A percentile compares a stretch with the other conserved stretches of the same genome.
Evolutionary conservation across 2,113 vertebrate species (phyloP).

Genomic region (Chionodraco myersi): DNA sequence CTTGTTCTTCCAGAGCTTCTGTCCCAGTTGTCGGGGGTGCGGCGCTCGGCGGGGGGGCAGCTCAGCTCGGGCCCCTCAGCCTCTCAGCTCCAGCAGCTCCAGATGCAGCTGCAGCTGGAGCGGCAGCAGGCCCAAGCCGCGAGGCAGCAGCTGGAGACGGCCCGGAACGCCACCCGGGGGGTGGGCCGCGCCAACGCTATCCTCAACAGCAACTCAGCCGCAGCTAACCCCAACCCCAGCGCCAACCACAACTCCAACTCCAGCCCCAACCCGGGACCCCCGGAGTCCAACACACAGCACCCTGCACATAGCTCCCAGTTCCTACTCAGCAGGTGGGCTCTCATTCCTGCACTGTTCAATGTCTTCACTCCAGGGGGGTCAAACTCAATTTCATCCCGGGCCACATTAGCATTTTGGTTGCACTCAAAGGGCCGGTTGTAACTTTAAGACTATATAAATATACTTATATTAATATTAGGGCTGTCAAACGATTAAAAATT

Average conservation of each 20-base stretch:
- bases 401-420: too few relatives aligned
- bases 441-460: too few relatives aligned
- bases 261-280: conserved; percentile 73
- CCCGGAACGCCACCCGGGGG: conserved; percentile 91
- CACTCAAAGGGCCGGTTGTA: too few relatives aligned
- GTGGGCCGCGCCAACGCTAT: conserved; percentile 91
- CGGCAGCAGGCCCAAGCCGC: conserved; percentile 97
- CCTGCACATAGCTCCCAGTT: conserved; percentile 93
- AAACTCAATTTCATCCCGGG: too few relatives aligned
- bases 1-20: conserved; percentile 89
- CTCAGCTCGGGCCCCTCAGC: conserved; percentile 97
- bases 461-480: too few relatives aligned
- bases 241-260: conserved; percentile 91
- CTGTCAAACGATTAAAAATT: too few relatives aligned
- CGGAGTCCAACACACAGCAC: conserved; percentile 70
- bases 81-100: conserved; percentile 97
- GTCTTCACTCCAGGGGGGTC: background rate
- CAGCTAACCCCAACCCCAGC: conserved; percentile 87
- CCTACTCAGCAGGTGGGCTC: conserved; percentile 92
- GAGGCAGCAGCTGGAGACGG: conserved; percentile 96
- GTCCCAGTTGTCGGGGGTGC: conserved; percentile 97
- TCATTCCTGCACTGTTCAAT: too few relatives aligned
- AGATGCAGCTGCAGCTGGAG: conserved; percentile 98
- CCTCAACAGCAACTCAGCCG: conserved; percentile 87
- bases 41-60: conserved; percentile 96